Evolutionary conservation across 2,888 invertebrate genomes (phyloP).

Genomic region (Harpalus rubripes): DNA sequence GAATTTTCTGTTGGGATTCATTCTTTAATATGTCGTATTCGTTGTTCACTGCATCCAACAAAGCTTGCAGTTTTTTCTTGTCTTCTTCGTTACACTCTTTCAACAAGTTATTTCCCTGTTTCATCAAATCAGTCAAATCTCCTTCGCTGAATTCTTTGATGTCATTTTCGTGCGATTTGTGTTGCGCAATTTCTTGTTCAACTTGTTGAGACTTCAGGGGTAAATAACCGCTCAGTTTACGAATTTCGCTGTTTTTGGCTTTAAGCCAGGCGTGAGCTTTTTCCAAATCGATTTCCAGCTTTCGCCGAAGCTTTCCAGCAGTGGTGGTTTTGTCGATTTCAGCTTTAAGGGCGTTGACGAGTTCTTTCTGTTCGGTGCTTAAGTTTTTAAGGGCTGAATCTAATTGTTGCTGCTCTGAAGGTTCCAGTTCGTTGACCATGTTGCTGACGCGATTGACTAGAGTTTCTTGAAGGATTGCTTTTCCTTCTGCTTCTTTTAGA

Average conservation of each 20-base stretch:
- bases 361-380: conserved; percentile 86
- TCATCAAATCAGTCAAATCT: conserved; percentile 86
- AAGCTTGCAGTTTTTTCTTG: conserved; percentile 82
- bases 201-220: conserved; percentile 90
- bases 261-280: conserved; percentile 90
- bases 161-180: conserved; percentile 87
- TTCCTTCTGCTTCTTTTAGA: conserved; percentile 91
- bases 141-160: conserved; percentile 88
- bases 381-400: conserved; percentile 86
- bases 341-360: conserved; percentile 85
- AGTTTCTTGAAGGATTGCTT: conserved; percentile 89
- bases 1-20: conserved; percentile 86
- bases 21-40: conserved; percentile 87
- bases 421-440: conserved; percentile 91
- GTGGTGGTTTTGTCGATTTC: conserved; percentile 86
- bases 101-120: conserved; percentile 87
- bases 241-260: conserved; percentile 86
- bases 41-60: conserved; percentile 84
- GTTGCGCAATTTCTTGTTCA: conserved; percentile 89
- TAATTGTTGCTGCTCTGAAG: conserved; percentile 89
- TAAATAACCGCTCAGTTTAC: conserved; percentile 86
- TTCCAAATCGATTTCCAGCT: conserved; percentile 88
- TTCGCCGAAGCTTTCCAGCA: conserved; percentile 86
- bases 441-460: conserved; percentile 90
- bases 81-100: conserved; percentile 90